phyloP scores from a whole-genome alignment of 1,140 invertebrate genomes.

The Ips typographus region DNA sequence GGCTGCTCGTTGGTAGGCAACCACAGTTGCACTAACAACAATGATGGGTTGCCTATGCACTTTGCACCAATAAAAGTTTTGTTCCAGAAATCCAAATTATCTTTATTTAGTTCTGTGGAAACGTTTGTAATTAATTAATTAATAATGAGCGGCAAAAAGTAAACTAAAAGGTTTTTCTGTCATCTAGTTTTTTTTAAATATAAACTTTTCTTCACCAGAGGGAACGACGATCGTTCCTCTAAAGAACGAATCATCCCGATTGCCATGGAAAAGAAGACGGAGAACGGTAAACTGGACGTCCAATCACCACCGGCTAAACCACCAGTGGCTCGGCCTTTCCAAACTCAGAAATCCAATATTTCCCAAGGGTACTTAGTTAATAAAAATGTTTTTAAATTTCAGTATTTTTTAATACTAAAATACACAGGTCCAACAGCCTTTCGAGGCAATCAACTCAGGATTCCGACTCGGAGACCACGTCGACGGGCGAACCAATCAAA shows the following conservation, averaged over 20 bases:
- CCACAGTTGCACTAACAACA: too few relatives aligned
- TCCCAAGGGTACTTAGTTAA: constrained; percentile 43
- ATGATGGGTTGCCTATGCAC: too few relatives aligned
- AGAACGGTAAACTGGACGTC: constrained; percentile 35
- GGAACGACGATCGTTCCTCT: constrained; percentile 52
- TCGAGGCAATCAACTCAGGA: constrained; percentile 70
- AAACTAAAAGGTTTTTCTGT: too few relatives aligned
- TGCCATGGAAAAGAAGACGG: constrained; percentile 49
- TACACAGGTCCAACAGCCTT: constrained; percentile 50
- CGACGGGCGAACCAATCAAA: constrained; percentile 70
- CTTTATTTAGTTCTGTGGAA: too few relatives aligned
- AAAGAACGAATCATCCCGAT: constrained; percentile 64
- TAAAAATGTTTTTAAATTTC: neutral
- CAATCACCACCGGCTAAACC: constrained; percentile 54
- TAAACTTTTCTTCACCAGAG: constrained; percentile 36
- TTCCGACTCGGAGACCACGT: constrained; percentile 61
- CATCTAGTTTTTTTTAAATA: too few relatives aligned
- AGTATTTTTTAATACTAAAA: neutral
- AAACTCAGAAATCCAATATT: constrained; percentile 48
- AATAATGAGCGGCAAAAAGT: too few relatives aligned
- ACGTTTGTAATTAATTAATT: too few relatives aligned
- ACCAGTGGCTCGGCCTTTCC: constrained; percentile 50
- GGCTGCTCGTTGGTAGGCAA: too few relatives aligned
- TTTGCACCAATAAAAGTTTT: too few relatives aligned
- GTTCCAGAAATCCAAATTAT: too few relatives aligned